Evolutionary conservation across 2,888 invertebrate genomes (phyloP).

Genomic region (Philereme transversata): DNA sequence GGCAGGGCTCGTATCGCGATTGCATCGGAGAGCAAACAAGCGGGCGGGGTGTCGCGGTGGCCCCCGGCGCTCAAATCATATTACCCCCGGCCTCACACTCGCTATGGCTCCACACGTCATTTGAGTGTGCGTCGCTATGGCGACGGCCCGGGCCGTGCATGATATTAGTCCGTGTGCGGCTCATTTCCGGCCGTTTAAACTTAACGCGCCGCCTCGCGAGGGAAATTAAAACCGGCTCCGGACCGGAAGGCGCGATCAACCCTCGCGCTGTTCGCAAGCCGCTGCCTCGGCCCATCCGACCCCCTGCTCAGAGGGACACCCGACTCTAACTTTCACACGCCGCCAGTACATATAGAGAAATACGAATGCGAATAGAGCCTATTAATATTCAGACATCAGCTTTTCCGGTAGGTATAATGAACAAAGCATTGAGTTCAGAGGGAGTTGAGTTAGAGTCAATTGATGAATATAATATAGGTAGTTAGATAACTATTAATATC

Average conservation of each 20-base stretch:
- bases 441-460: background rate
- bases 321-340: conserved; percentile 24
- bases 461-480: background rate
- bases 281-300: conserved; percentile 36
- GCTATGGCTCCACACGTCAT: conserved; percentile 85
- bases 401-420: background rate
- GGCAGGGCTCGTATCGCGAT: conserved; percentile 76
- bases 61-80: conserved; percentile 81
- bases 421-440: background rate
- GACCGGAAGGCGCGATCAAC: conserved; percentile 75
- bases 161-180: conserved; percentile 81
- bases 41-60: conserved; percentile 75
- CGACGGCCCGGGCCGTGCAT: conserved; percentile 86
- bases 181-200: conserved; percentile 82
- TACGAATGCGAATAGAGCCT: conserved; percentile 18
- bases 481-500: background rate
- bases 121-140: conserved; percentile 87
- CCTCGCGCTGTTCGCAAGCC: conserved; percentile 51
- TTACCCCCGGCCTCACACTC: conserved; percentile 80
- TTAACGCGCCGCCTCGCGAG: conserved; percentile 73
- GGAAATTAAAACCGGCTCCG: conserved; percentile 81
- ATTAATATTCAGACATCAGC: conserved; percentile 16
- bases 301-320: conserved; percentile 32
- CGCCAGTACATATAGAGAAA: conserved; percentile 12
- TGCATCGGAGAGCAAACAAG: conserved; percentile 84